A percentile compares a stretch with the other conserved stretches of the same genome.
phyloP scores from a whole-genome alignment of 2,113 vertebrate species.

The Electrona antarctica region DNA sequence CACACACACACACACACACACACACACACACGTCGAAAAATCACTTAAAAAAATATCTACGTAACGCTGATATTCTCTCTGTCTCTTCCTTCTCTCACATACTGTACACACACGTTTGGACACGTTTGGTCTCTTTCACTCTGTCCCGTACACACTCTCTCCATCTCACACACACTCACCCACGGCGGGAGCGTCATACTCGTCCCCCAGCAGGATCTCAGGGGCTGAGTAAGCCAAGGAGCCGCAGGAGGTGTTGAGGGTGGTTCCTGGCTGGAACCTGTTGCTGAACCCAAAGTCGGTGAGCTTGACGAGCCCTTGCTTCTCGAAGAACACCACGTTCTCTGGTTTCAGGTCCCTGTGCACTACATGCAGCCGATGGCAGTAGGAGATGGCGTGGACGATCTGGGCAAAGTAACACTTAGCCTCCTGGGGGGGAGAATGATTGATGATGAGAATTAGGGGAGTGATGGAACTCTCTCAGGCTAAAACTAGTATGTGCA shows the following conservation, averaged over 20 bases:
- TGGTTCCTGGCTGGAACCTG: constrained; percentile 95
- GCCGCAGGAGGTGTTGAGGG: constrained; percentile 96
- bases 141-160: not conserved
- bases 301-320: constrained; percentile 97
- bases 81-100: not conserved
- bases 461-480: not conserved
- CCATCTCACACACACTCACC: constrained; percentile 61
- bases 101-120: no score
- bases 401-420: constrained; percentile 99
- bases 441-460: not conserved
- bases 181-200: constrained; percentile 96
- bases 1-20: not conserved
- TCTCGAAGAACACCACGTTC: constrained; percentile 99
- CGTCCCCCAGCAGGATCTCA: constrained; percentile 96
- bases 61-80: not conserved
- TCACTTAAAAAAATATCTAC: not conserved
- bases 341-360: constrained; percentile 98
- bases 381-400: constrained; percentile 98
- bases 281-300: constrained; percentile 99
- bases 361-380: constrained; percentile 96
- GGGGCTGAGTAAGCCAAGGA: constrained; percentile 97
- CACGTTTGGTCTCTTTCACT: no score
- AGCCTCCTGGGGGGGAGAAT: constrained; percentile 79
- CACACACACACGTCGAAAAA: not conserved
- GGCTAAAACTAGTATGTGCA: no score